Conservation (phyloP, 2,113 vertebrate species). For the Coptodon bakossiorum region DNA sequence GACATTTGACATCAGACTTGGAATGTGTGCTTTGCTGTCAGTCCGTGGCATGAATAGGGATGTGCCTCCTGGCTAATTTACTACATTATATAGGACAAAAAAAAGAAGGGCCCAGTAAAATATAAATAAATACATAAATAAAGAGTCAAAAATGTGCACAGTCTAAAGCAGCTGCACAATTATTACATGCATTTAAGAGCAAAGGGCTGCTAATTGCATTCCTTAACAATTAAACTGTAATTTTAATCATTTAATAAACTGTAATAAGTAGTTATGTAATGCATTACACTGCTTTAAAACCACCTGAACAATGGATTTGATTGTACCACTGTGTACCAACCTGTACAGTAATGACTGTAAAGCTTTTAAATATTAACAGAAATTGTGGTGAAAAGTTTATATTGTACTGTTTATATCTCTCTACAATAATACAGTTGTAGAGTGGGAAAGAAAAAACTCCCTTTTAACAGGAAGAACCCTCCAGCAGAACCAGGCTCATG, state of each 20-base stretch:
- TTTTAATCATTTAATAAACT: neutral
- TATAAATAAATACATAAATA: neutral
- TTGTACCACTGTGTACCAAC: neutral
- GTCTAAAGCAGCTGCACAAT: neutral
- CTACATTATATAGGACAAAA: neutral
- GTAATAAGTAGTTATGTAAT: neutral
- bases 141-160: neutral
- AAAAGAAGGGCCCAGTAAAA: neutral
- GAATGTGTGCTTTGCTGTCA: conserved; percentile 33
- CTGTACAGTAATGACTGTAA: neutral
- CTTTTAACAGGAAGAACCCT: neutral
- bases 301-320: neutral
- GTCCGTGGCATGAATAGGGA: neutral
- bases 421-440: neutral
- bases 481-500: neutral
- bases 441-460: neutral
- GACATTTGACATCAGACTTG: neutral
- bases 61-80: neutral
- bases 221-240: neutral
- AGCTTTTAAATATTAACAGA: neutral
- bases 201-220: neutral
- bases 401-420: neutral
- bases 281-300: neutral
- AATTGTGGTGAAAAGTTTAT: neutral
- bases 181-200: neutral